phyloP scores from a whole-genome alignment of 2,888 invertebrate species.

The Melanargia galathea region DNA sequence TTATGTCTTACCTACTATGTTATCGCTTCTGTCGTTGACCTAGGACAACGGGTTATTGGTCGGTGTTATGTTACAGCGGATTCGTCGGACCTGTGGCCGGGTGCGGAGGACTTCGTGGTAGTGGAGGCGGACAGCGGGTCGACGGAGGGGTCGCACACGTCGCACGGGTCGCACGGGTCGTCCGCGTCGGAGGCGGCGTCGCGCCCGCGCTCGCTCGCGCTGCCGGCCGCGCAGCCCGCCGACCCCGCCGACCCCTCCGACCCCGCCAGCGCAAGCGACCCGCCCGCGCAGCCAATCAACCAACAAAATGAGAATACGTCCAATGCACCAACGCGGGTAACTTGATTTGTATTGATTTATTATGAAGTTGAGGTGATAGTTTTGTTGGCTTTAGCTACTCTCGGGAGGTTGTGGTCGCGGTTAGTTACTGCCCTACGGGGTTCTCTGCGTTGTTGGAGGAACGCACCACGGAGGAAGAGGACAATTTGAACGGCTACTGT shows the following conservation, averaged over 20 bases:
- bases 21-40: too few relatives aligned
- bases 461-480: background rate
- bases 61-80: conserved; percentile 54
- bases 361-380: background rate
- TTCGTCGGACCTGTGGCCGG: conserved; percentile 82
- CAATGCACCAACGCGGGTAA: conserved; percentile 22
- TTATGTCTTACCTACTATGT: too few relatives aligned
- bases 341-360: background rate
- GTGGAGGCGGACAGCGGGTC: conserved; percentile 87
- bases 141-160: conserved; percentile 64
- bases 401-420: background rate
- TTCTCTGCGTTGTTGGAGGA: background rate
- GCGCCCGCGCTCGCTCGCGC: conserved; percentile 69
- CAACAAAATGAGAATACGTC: conserved; percentile 25
- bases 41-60: too few relatives aligned
- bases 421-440: background rate
- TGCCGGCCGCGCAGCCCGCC: conserved; percentile 46
- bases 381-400: background rate
- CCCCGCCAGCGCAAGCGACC: conserved; percentile 28
- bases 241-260: conserved; percentile 41
- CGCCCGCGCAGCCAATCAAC: conserved; percentile 32
- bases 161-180: conserved; percentile 64
- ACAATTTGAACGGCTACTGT: background rate
- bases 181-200: conserved; percentile 70
- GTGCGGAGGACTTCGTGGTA: conserved; percentile 92